Evolutionary conservation across 2,113 vertebrate genomes (phyloP).

Genomic region (Lampris megalopsis): DNA sequence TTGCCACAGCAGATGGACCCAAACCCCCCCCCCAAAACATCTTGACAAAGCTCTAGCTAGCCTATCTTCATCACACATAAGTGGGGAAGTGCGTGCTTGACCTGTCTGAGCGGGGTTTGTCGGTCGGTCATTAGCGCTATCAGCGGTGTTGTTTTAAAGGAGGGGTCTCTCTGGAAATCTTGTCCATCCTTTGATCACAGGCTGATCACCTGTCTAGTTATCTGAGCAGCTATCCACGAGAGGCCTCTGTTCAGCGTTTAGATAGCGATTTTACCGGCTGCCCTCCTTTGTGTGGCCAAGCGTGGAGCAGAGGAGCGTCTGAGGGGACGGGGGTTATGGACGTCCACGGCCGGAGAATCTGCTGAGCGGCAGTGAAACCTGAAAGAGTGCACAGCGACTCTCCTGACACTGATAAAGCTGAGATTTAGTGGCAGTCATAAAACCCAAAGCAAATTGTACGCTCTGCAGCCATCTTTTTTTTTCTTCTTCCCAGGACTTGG

Average conservation of each 20-base stretch:
- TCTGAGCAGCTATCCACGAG: constrained; percentile 50
- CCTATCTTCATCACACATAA: constrained; percentile 8
- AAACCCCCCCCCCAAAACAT: background rate
- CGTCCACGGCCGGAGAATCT: constrained; percentile 23
- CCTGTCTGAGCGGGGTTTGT: constrained; percentile 31
- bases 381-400: constrained; percentile 54
- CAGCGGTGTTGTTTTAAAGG: constrained; percentile 59
- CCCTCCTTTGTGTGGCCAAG: constrained; percentile 66
- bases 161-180: constrained; percentile 49
- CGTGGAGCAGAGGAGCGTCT: constrained; percentile 54
- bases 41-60: background rate
- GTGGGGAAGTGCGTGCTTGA: constrained; percentile 33
- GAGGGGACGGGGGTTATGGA: constrained; percentile 29
- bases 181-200: constrained; percentile 64
- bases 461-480: constrained; percentile 55
- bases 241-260: constrained; percentile 65
- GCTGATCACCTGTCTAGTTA: constrained; percentile 66
- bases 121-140: constrained; percentile 59
- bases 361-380: constrained; percentile 50
- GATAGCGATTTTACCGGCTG: constrained; percentile 46
- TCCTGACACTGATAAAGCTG: constrained; percentile 68
- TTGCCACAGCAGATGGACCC: background rate
- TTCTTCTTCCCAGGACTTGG: constrained; percentile 26
- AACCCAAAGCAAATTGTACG: constrained; percentile 74
- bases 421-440: constrained; percentile 75